Conservation (phyloP, 2,888 invertebrate species). For the Lymantria dispar region DNA sequence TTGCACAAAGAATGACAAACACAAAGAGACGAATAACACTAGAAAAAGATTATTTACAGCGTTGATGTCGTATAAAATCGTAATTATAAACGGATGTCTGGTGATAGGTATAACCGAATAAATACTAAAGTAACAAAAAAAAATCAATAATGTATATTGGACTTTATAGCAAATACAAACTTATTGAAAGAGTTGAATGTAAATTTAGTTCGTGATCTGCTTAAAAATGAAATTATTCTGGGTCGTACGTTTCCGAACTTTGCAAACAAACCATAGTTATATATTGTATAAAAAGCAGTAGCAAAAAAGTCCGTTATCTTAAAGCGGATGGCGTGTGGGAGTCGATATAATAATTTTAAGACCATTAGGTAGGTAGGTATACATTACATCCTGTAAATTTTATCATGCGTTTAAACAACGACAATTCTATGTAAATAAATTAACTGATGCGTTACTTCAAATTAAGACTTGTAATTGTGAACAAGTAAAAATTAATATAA, state of each 20-base stretch:
- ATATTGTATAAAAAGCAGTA: constrained; percentile 1
- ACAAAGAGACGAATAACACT: too few species aligned
- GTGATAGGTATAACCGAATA: too few species aligned
- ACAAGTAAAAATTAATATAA: too few species aligned
- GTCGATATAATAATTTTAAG: constrained; percentile 11
- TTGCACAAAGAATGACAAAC: too few species aligned
- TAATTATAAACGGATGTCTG: too few species aligned
- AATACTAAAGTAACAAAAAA: neutral
- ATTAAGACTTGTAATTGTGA: neutral
- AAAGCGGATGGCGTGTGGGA: constrained; percentile 25
- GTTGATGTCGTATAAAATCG: too few species aligned
- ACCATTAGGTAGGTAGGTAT: neutral
- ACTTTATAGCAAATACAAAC: constrained; percentile 16
- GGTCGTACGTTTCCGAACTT: constrained; percentile 1
- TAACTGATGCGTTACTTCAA: neutral
- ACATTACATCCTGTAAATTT: constrained; percentile 3
- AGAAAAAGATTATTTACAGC: too few species aligned
- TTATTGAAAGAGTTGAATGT: constrained; percentile 5
- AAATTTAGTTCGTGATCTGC: constrained; percentile 11
- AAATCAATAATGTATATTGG: constrained; percentile 30
- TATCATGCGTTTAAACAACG: constrained; percentile 1
- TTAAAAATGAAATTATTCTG: constrained; percentile 4
- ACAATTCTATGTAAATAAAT: neutral
- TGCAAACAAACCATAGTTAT: constrained; percentile 3
- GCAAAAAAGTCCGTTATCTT: constrained; percentile 23